Base-by-base conservation (phyloP, 2,888 invertebrate species). In the Caprella mutica region DNA sequence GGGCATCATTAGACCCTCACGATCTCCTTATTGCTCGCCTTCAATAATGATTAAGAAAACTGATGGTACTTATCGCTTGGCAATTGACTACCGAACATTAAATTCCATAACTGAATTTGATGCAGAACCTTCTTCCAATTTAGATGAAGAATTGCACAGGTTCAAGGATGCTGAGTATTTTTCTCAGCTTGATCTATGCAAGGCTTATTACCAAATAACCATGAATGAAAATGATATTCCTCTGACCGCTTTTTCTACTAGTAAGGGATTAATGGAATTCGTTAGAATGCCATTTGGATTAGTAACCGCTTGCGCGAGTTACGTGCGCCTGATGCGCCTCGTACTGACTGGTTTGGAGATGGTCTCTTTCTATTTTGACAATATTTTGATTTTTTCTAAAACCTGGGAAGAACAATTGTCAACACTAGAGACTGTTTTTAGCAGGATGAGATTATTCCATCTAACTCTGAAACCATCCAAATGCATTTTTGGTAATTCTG, bases 81-180 rank as follows among this genome's bases (percentile, higher is more conserved):
- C 50, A 5, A 50, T 50, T 23, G 50, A 33, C n/a, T 50, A 50
- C 21, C 50, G 33, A 5, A 29, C 29, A 17, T 33, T 50, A 24
- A 50, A 50, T 23, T 50, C 50, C 21, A 35, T 50, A 17, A 50
- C 50, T 19, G 50, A 33, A 14, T 50, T 50, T 35, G 33, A 50
- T 33, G 50, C 50, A 19, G 50, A 19, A 35, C 50, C 50, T n/a
- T 12, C 50, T 8, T 50, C 33, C 27, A 50, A 33, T 33, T 33
- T 29, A n/a, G 30, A 30, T 50, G 5, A n/a, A n/a, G n/a, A n/a
- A n/a, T n/a, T n/a, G n/a, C 33, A 50, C 23, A 50, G 9, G 21
- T 50, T 50, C 19, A n/a, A 30, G 29, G 50, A 35, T 29, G 50
- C 50, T 50, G 33, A 33, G 6, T 30, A 2, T 2, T 50, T 50